Evolutionary conservation across 2,888 invertebrate genomes (phyloP).

Genomic region (Operophtera brumata): DNA sequence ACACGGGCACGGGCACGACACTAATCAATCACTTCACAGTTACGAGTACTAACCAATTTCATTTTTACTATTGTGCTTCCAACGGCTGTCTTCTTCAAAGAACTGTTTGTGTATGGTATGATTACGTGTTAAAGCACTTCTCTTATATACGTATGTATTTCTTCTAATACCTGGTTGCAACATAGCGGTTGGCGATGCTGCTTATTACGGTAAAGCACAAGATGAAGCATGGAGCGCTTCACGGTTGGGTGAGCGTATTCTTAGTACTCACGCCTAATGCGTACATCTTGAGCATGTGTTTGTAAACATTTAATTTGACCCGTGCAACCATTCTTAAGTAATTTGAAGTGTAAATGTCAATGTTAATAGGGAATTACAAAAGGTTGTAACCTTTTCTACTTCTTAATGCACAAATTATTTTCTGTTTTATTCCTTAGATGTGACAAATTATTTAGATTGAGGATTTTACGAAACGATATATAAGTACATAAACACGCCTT

Average conservation of each 20-base stretch:
- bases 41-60: slow-evolving; percentile 74
- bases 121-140: slow-evolving; percentile 64
- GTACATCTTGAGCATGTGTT: slow-evolving; percentile 40
- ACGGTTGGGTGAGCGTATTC: slow-evolving; percentile 36
- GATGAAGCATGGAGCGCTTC: slow-evolving; percentile 43
- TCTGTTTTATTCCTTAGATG: slow-evolving; percentile 6
- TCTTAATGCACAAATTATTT: slow-evolving; percentile 3
- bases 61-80: slow-evolving; percentile 55
- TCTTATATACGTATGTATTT: slow-evolving; percentile 75
- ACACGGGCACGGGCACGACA: no score
- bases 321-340: slow-evolving; percentile 53
- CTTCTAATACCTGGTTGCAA: slow-evolving; percentile 71
- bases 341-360: slow-evolving; percentile 63
- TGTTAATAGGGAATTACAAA: slow-evolving; percentile 62
- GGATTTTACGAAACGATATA: no score
- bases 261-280: slow-evolving; percentile 29
- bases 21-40: slow-evolving; percentile 22
- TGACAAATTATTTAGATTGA: slow-evolving; percentile 7
- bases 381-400: slow-evolving; percentile 29
- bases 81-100: slow-evolving; percentile 56
- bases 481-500: no score
- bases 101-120: slow-evolving; percentile 64
- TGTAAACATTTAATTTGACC: slow-evolving; percentile 55
- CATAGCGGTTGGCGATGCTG: slow-evolving; percentile 50
- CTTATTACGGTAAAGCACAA: slow-evolving; percentile 52